phyloP scores from a whole-genome alignment of 2,797 vertebrate genomes.

The Pangasius krempfi region DNA sequence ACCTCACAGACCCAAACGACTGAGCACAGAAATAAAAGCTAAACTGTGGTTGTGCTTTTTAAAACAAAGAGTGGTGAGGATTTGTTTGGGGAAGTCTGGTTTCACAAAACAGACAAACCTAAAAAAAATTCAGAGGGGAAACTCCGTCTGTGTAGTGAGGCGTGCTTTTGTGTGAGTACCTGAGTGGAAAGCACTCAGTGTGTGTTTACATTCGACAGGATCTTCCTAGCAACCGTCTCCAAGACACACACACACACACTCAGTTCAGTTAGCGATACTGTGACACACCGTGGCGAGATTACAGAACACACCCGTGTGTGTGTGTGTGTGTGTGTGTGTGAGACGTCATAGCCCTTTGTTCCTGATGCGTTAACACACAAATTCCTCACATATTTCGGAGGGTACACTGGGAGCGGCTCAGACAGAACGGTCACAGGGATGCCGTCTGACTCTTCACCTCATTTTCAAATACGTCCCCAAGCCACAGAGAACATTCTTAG shows the following conservation, averaged over 20 bases:
- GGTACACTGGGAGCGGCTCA: not conserved
- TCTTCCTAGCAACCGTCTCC: conserved; percentile 70
- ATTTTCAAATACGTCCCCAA: not conserved
- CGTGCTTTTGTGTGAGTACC: conserved; percentile 50
- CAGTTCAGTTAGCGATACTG: conserved; percentile 55
- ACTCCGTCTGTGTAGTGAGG: conserved; percentile 51
- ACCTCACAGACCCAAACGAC: not conserved
- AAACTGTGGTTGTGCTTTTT: not conserved
- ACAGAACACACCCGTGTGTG: not conserved
- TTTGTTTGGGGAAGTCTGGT: not conserved
- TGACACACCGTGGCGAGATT: conserved; percentile 1
- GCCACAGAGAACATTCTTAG: not conserved
- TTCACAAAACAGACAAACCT: not conserved
- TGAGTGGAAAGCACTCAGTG: conserved; percentile 63
- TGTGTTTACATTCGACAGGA: conserved; percentile 61
- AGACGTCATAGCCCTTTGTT: not conserved
- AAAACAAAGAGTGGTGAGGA: not conserved
- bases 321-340: not conserved
- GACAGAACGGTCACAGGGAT: not conserved
- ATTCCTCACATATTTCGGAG: not conserved
- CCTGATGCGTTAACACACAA: not conserved
- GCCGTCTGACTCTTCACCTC: not conserved
- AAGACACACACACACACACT: conserved; percentile 43
- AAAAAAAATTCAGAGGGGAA: conserved; percentile 45
- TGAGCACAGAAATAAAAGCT: not conserved